A percentile compares a stretch with the other conserved stretches of the same genome.
Evolutionary conservation across 1,140 invertebrate species (phyloP).

Genomic region (Dinoponera quadriceps): DNA sequence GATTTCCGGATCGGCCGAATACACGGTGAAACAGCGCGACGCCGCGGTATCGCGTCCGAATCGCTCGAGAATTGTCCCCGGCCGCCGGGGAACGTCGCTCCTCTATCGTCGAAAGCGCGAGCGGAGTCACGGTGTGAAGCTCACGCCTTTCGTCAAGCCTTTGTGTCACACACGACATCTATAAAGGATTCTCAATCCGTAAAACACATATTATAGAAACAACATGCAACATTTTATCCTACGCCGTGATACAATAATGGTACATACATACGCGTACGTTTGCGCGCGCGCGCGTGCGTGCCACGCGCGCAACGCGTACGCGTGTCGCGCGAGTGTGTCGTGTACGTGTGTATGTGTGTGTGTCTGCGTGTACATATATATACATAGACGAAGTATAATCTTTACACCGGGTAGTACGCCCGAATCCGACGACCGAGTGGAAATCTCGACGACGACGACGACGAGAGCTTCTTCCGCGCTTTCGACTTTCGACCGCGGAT

Average conservation of each 20-base stretch:
- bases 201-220: constrained; percentile 85
- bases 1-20: not conserved
- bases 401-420: constrained; percentile 61
- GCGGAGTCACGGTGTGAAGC: constrained; percentile 64
- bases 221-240: constrained; percentile 86
- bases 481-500: not conserved
- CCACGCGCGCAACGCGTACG: constrained; percentile 40
- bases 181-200: constrained; percentile 83
- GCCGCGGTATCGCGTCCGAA: too few species aligned
- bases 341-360: constrained; percentile 41
- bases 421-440: constrained; percentile 12
- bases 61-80: too few species aligned
- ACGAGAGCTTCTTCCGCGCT: not conserved
- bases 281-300: constrained; percentile 17
- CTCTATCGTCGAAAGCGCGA: constrained; percentile 18
- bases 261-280: constrained; percentile 70
- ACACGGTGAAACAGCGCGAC: not conserved
- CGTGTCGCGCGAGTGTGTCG: constrained; percentile 44
- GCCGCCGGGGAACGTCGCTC: too few species aligned
- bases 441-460: not conserved
- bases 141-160: constrained; percentile 60
- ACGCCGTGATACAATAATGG: constrained; percentile 81
- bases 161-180: constrained; percentile 81
- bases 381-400: constrained; percentile 51
- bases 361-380: constrained; percentile 25